Evolutionary conservation across 2,888 invertebrate genomes (phyloP), one percentile per base, ranked within the genome.

Genomic region (Lasioglossum morio): DNA sequence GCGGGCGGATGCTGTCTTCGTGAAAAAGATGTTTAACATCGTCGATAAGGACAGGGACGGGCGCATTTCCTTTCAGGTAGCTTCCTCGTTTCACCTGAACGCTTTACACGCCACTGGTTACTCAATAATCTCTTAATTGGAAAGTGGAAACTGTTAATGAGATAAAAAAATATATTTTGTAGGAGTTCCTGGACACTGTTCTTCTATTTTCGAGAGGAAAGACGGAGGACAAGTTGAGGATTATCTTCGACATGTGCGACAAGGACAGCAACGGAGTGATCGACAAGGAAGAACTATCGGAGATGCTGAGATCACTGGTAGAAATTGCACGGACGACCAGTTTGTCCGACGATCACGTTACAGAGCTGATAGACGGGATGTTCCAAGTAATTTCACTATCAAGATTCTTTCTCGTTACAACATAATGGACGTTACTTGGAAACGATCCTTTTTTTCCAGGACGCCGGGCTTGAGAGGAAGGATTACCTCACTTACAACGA

Each of bases 191-290:
- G 77, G 98, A 99, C 93, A 99, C 99, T 0, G 99, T 99, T 2
- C 98, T 99, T 0, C 95, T 99, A 2, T 99, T 99, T 94, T 98
- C 99, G 0, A 97, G 98, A 0, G 99, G 99, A 10, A 98, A 98
- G 91, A 98, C 98, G 0, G 99, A 99, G 92, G 98, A 99, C 93
- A 99, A 99, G 93, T 96, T 99, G 57, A 96, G 99, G 8, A 99
- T 99, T 53, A 98, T 99, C 89, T 99, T 99, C 94, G 98, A 99
- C 95, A 99, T 99, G 99, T 99, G 99, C 93, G 99, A 99, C 94
- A 98, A 98, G 92, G 98, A 99, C 94, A 97, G 98, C 27, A 98
- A 98, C 92, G 98, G 99, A 0, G 98, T 98, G 0, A 99, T 99
- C 82, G 99, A 99, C 93, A 99, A 99, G 93, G 97, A 97, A 2